phyloP scores from a whole-genome alignment of 2,113 vertebrate genomes.

The Notarius lentiginosus region DNA sequence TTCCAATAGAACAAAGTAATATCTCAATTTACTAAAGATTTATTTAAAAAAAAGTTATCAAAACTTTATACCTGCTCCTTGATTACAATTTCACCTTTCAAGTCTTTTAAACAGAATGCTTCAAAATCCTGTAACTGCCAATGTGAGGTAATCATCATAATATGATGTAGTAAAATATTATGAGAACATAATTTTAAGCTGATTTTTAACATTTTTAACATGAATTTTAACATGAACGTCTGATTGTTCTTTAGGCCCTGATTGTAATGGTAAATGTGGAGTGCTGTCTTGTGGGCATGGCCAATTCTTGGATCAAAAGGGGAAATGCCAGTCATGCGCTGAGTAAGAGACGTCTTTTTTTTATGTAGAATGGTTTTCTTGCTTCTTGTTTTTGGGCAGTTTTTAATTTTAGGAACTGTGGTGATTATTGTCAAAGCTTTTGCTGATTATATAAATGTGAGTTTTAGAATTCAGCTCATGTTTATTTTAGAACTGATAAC shows the following conservation, averaged over 20 bases:
- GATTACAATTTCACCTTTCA: neutral
- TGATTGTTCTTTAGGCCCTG: conserved; percentile 13
- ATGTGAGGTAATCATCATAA: neutral
- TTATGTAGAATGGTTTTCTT: neutral
- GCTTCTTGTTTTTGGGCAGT: neutral
- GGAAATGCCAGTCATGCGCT: conserved; percentile 34
- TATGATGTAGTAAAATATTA: neutral
- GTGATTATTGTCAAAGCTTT: neutral
- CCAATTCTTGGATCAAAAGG: conserved; percentile 9
- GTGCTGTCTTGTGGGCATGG: neutral
- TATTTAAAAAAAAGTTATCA: neutral
- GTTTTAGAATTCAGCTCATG: neutral
- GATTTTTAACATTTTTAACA: too few species aligned
- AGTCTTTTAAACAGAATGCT: neutral
- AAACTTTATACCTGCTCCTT: neutral
- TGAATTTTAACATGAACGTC: too few species aligned
- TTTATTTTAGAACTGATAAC: neutral
- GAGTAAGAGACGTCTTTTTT: conserved; percentile 33
- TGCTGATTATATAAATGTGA: neutral
- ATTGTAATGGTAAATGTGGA: conserved; percentile 17
- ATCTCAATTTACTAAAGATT: neutral
- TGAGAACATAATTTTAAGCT: neutral
- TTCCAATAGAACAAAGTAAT: neutral
- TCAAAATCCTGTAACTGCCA: neutral
- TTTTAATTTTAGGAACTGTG: neutral